phyloP scores from a whole-genome alignment of 1,140 invertebrate genomes.

The Tribolium madens region DNA sequence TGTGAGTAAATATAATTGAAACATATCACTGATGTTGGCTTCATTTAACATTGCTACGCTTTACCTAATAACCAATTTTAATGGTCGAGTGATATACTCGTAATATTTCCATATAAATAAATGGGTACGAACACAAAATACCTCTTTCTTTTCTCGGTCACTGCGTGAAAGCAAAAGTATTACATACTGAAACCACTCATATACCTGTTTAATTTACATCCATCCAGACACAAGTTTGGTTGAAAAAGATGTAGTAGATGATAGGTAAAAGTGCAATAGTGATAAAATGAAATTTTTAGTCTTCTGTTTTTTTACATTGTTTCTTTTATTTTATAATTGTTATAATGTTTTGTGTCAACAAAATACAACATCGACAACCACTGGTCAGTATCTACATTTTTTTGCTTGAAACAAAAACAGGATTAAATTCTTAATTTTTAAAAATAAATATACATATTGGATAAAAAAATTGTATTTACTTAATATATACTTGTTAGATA shows the following conservation, averaged over 20 bases:
- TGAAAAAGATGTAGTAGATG: slow-evolving; percentile 5
- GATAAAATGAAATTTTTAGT: slow-evolving; percentile 2
- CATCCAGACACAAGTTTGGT: not conserved
- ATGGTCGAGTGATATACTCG: not conserved
- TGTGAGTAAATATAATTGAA: too few species aligned
- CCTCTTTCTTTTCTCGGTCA: slow-evolving; percentile 27
- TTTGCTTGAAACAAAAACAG: not conserved
- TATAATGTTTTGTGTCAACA: not conserved
- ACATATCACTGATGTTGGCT: not conserved
- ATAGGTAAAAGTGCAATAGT: slow-evolving; percentile 21
- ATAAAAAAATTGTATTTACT: too few species aligned
- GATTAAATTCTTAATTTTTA: too few species aligned
- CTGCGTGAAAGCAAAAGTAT: slow-evolving; percentile 40
- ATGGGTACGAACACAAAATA: not conserved
- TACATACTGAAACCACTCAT: not conserved
- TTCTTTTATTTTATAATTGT: not conserved
- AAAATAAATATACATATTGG: too few species aligned
- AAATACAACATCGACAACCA: not conserved
- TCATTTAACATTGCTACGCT: slow-evolving; percentile 28
- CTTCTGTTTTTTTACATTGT: not conserved
- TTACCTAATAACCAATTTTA: slow-evolving; percentile 4
- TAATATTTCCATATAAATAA: slow-evolving; percentile 10
- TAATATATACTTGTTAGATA: too few species aligned
- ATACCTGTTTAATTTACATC: slow-evolving; percentile 13
- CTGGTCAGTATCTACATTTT: not conserved